phyloP scores from a whole-genome alignment of 2,888 invertebrate species.

The Ormyrus rosae region DNA sequence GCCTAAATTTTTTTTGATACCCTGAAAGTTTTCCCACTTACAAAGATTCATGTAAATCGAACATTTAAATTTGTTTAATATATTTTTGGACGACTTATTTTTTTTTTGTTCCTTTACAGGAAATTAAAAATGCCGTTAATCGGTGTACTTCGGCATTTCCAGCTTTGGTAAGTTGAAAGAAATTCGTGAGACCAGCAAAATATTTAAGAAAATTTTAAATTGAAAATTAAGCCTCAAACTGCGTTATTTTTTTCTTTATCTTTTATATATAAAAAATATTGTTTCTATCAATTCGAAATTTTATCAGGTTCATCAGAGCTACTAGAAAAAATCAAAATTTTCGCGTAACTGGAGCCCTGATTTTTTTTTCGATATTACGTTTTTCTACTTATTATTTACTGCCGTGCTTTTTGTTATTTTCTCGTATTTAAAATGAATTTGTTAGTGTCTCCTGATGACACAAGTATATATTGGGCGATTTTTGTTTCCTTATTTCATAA shows the following conservation, averaged over 20 bases:
- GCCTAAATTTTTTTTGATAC: slow-evolving; percentile 32
- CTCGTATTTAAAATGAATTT: neutral
- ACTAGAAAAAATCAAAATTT: slow-evolving; percentile 37
- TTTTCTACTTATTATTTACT: slow-evolving; percentile 20
- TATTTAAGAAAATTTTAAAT: slow-evolving; percentile 1
- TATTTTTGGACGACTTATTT: slow-evolving; percentile 20
- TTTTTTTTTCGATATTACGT: neutral
- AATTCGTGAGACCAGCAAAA: slow-evolving; percentile 9
- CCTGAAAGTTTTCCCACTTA: slow-evolving; percentile 15
- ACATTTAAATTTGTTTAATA: slow-evolving; percentile 12
- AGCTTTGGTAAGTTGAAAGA: slow-evolving; percentile 43
- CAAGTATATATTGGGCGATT: slow-evolving; percentile 24
- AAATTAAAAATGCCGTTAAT: slow-evolving; percentile 11
- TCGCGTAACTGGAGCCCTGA: slow-evolving; percentile 3
- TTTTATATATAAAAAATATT: slow-evolving; percentile 35
- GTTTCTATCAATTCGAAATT: slow-evolving; percentile 25
- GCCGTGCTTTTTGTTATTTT: neutral
- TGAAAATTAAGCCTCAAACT: slow-evolving; percentile 10
- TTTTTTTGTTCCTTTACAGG: slow-evolving; percentile 1
- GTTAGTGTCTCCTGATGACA: neutral
- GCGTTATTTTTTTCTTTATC: slow-evolving; percentile 1
- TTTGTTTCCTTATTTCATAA: slow-evolving; percentile 16
- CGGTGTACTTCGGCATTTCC: slow-evolving; percentile 31
- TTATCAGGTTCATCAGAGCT: slow-evolving; percentile 5
- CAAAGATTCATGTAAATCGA: neutral